phyloP scores from a whole-genome alignment of 2,888 invertebrate species.

The Rhagonycha fulva region DNA sequence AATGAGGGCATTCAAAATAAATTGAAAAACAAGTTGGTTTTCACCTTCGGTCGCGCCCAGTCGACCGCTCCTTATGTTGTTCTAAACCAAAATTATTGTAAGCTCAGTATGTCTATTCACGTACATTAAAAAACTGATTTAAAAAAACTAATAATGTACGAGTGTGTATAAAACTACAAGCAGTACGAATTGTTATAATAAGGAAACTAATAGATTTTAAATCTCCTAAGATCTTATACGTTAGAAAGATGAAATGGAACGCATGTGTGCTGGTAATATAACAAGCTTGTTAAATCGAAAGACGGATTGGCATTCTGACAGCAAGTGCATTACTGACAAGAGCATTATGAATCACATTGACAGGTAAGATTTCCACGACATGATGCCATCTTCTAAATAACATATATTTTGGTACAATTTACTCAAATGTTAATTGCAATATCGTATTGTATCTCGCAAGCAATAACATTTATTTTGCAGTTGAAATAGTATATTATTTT shows the following conservation, averaged over 20 bases:
- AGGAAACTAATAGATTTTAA: neutral
- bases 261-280: constrained; percentile 16
- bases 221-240: neutral
- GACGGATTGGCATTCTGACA: constrained; percentile 48
- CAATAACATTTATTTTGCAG: neutral
- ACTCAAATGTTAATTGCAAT: neutral
- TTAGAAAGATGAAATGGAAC: neutral
- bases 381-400: constrained; percentile 35
- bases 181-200: neutral
- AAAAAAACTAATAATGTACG: too few species aligned
- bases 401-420: neutral
- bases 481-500: neutral
- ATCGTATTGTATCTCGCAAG: neutral
- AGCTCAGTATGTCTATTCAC: too few species aligned
- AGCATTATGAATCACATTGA: constrained; percentile 51
- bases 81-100: too few species aligned
- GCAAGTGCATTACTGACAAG: constrained; percentile 47
- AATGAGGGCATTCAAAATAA: too few species aligned
- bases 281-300: constrained; percentile 28
- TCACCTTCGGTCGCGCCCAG: too few species aligned
- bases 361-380: constrained; percentile 45
- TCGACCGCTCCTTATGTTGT: too few species aligned
- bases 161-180: too few species aligned
- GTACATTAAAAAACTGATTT: too few species aligned
- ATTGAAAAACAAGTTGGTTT: too few species aligned